Base-by-base conservation (phyloP, 2,797 vertebrate species). In the Poliocrania exsul region DNA sequence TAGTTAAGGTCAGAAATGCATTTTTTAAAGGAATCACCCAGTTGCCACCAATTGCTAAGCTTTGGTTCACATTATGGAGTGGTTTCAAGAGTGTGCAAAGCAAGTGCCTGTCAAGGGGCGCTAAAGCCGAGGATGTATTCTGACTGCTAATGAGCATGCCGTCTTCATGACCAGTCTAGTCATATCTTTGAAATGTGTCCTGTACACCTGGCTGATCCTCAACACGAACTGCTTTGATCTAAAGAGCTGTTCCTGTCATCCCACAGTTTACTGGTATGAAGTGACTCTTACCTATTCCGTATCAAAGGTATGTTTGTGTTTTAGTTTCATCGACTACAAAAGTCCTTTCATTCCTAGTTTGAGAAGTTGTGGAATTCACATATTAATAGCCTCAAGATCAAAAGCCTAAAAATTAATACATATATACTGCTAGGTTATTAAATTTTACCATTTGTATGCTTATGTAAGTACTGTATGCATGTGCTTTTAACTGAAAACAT, bases 161-260 rank as follows among this genome's bases (percentile, higher is more conserved):
- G 1, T 60, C 50, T n/a, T 54, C 60, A 15, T 51, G 51, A n/a
- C 58, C 62, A 61, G 24, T 46, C 9, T 5, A 31, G 35, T 17
- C 4, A 0, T 50, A 2, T 31, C 57, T 71, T 42, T 64, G 51
- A 72, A 66, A 35, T n/a, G 0, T 0, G 3, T 31, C 1, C 20
- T n/a, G n/a, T 58, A n/a, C 10, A 1, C 44, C 53, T 81, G 60
- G 15, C 60, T 58, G 67, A 35, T 73, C 60, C 53, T 77, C 75
- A 54, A 2, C 24, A 35, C 28, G 23, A 9, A 1, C 54, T 44
- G 38, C 35, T 57, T 72, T 53, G 29, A 33, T 60, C 16, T 46
- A 5, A 56, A 37, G 29, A 60, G 17, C 26, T 80, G 23, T 44
- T 86, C 29, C 72, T 38, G 37, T 56, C 4, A 3, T 44, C 29